These are phyloP conservation scores for Atrichornis clamosus DNA, from an alignment of 2,113 vertebrate genomes.

Conservation along the genomic window DNA sequence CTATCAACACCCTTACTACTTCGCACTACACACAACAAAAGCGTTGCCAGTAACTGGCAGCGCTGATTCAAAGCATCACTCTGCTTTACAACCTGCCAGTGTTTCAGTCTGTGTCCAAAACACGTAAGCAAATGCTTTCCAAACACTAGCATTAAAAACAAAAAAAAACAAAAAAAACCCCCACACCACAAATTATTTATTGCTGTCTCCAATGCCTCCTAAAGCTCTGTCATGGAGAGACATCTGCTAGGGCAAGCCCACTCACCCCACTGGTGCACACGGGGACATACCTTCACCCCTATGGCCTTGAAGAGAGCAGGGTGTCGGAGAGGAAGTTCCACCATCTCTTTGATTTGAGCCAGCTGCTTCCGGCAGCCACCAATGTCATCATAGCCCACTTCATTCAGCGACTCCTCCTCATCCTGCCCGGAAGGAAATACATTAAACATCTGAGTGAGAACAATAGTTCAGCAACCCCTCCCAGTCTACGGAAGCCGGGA, in stretches of 20 bases:
- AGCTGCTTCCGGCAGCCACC: conserved; percentile 97
- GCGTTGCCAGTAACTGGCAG: not conserved
- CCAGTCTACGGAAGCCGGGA: not conserved
- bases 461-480: not conserved
- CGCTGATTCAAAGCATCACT: not conserved
- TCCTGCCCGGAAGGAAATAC: conserved; percentile 73
- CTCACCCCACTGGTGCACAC: not conserved
- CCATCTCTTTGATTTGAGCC: conserved; percentile 99
- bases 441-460: not conserved
- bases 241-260: not conserved
- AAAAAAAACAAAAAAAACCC: not conserved
- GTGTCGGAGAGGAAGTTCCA: conserved; percentile 94
- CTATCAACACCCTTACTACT: not conserved
- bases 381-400: conserved; percentile 98
- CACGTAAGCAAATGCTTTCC: not conserved
- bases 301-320: conserved; percentile 98
- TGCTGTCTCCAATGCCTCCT: not conserved
- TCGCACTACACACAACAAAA: conserved; percentile 1
- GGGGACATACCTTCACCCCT: conserved; percentile 87
- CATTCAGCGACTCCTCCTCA: conserved; percentile 96
- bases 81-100: not conserved
- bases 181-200: not conserved
- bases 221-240: not conserved
- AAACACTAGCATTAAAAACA: not conserved
- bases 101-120: not conserved